A percentile compares a stretch with the other conserved stretches of the same genome.
Conservation (phyloP, 2,797 vertebrate species). For the Catharus ustulatus region DNA sequence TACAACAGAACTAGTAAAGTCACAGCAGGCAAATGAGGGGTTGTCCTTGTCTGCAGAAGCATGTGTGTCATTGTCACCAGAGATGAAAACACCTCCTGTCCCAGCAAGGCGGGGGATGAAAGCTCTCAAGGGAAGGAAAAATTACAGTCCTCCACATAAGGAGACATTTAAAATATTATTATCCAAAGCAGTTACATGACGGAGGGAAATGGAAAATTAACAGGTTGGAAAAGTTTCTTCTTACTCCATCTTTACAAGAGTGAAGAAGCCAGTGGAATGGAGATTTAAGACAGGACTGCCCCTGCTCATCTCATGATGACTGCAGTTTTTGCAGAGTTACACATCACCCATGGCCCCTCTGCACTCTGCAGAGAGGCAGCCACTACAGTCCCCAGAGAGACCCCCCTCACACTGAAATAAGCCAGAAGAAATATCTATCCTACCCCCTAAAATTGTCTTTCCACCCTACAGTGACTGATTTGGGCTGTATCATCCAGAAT, state of each 20-base stretch:
- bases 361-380: background rate
- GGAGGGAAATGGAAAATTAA: constrained; percentile 35
- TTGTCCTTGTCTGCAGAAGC: background rate
- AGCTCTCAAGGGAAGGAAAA: background rate
- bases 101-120: background rate
- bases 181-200: background rate
- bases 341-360: background rate
- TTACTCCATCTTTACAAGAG: background rate
- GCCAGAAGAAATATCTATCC: background rate
- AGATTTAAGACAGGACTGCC: background rate
- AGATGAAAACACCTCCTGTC: background rate
- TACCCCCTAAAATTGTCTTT: background rate
- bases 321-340: background rate
- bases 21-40: constrained; percentile 11
- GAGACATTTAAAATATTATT: constrained; percentile 27
- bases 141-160: background rate
- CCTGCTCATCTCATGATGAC: background rate
- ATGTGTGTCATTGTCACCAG: background rate
- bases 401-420: background rate
- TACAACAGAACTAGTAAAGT: background rate
- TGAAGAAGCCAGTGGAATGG: background rate
- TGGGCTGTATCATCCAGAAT: background rate
- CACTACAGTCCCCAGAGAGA: background rate
- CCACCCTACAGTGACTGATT: background rate
- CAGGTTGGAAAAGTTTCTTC: background rate